Evolutionary conservation across 2,888 invertebrate genomes (phyloP), one percentile per base, ranked within the genome.

Genomic region (Lasioglossum pauxillum): DNA sequence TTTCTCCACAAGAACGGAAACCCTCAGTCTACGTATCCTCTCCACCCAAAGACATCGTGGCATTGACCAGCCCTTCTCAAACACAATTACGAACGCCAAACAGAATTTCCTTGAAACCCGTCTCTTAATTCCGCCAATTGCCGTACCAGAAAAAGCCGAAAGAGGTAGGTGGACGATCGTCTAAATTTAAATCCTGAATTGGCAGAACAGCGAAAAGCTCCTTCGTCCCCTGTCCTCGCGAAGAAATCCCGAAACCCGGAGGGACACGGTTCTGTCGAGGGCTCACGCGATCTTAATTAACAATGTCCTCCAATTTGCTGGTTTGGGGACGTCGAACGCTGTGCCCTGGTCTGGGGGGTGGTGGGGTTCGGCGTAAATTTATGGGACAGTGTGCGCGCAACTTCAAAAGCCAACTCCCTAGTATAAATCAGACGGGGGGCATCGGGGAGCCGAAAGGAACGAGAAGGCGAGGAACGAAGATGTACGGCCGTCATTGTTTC

Each of bases 401-500:
- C 84, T 86, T 89, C 80, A 83, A 84, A 84, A 88, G 82, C 84
- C 73, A 57, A 64, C 76, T 85, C 72, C 82, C 69, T 80, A 78
- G 80, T 89, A 82, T 89, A 89, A 89, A 89, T 89, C 89, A 89
- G 82, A 41, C 19, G 80, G 35, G 27, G 41, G 35, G 44, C 7
- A 67, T 7, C 69, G 41, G 41, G 49, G 35, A 8, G 31, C 19
- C 67, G 60, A 76, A 78, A 75, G 78, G 78, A 78, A 78, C 80
- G 78, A 64, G 64, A 64, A 64, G 64, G 64, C 64, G 64, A 64
- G 81, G 49, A 74, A 88, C 86, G 85, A 83, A 89, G 89, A 90
- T 31, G 83, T 78, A 87, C 82, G 60, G 46, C 74, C 75, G 78
- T 85, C 73, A 88, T 90, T 90, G 90, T 90, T 88, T 90, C 88